Evolutionary conservation across 2,113 vertebrate species (phyloP).

Genomic region (Strix aluco): DNA sequence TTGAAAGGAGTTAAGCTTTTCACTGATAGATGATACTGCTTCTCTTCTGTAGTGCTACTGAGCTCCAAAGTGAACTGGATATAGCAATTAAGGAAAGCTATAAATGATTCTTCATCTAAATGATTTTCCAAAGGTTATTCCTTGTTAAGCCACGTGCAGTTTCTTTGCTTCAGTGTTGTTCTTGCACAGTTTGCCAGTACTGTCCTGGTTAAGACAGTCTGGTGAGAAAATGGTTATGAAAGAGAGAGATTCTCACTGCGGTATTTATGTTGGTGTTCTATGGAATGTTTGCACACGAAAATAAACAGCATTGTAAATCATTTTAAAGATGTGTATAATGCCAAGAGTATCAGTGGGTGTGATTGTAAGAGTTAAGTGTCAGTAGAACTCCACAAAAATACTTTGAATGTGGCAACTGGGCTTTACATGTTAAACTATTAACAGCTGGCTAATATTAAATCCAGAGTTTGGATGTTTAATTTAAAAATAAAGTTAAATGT

Average conservation of each 20-base stretch:
- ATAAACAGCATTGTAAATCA: background rate
- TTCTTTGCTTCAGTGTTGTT: background rate
- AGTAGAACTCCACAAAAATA: background rate
- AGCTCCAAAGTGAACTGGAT: background rate
- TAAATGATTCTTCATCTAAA: slow-evolving; percentile 17
- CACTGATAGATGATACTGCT: background rate
- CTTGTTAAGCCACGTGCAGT: background rate
- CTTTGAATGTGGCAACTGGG: background rate
- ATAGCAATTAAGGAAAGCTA: background rate
- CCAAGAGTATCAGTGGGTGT: background rate
- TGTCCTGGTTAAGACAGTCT: background rate
- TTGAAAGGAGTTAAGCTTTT: background rate
- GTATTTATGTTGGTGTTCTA: background rate
- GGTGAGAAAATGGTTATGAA: background rate
- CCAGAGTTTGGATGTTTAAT: background rate
- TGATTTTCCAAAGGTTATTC: slow-evolving; percentile 32
- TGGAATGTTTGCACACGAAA: background rate
- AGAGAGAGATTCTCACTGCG: background rate
- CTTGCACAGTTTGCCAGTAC: background rate
- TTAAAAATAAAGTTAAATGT: background rate
- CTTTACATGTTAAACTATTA: background rate
- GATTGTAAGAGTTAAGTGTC: background rate
- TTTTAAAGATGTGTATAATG: background rate
- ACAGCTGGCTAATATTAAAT: slow-evolving; percentile 30
- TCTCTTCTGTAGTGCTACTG: background rate